Evolutionary conservation across 2,113 vertebrate genomes (phyloP).

Genomic region (Peromyscus maniculatus): DNA sequence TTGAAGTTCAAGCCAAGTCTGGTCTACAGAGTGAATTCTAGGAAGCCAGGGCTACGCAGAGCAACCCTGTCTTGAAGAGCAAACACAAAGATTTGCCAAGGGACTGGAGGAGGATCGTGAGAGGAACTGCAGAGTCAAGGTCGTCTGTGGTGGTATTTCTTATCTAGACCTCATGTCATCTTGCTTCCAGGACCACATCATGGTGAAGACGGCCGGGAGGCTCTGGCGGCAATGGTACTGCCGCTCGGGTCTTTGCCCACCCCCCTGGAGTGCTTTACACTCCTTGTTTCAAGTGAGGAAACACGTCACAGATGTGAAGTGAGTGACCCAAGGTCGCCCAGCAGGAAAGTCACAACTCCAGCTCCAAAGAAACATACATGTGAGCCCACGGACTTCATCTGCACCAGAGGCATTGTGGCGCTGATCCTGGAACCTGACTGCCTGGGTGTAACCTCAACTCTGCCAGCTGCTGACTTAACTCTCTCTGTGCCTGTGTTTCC

Average conservation of each 20-base stretch:
- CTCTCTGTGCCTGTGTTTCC: conserved; percentile 31
- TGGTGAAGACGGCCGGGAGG: not conserved
- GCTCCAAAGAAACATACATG: not conserved
- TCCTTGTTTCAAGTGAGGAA: not conserved
- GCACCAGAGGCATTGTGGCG: not conserved
- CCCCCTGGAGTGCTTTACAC: not conserved
- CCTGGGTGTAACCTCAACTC: not conserved
- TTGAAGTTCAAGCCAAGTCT: not conserved
- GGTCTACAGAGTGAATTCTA: not conserved
- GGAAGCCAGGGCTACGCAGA: not conserved
- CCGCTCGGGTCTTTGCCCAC: not conserved
- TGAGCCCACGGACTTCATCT: not conserved
- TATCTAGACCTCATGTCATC: not conserved
- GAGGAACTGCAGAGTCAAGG: not conserved
- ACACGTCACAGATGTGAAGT: not conserved
- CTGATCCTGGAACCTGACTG: not conserved
- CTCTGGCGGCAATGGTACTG: not conserved
- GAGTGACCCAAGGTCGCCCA: not conserved
- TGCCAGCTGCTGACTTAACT: not conserved
- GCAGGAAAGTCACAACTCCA: not conserved
- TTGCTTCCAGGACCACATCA: not conserved
- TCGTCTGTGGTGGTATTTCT: not conserved
- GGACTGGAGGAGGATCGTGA: not conserved
- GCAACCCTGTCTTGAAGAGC: not conserved
- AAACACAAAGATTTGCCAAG: not conserved